Percentiles rank a stretch among this genome's conserved stretches.
phyloP scores from a whole-genome alignment of 2,113 vertebrate species.

The Plotosus lineatus region DNA sequence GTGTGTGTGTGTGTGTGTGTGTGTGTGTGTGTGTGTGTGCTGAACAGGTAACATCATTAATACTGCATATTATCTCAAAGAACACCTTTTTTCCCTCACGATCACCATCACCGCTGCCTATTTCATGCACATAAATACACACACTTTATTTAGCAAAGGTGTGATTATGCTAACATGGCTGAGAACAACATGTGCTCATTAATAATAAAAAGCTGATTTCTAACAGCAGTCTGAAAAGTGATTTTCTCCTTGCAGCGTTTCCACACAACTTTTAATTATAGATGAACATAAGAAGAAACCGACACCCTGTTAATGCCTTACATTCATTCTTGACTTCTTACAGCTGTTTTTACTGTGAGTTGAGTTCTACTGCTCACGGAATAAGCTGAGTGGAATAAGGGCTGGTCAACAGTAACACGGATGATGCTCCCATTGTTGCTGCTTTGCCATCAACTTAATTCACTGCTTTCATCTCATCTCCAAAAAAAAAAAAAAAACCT shows the following conservation, averaged over 20 bases:
- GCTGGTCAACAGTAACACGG: not conserved
- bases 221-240: conserved; percentile 24
- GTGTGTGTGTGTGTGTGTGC: conserved; percentile 4
- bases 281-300: not conserved
- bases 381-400: not conserved
- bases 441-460: not conserved
- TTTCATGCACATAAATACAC: conserved; percentile 57
- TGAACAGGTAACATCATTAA: conserved; percentile 29
- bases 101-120: conserved; percentile 43
- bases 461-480: not conserved
- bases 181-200: conserved; percentile 45
- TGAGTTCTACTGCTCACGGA: not conserved
- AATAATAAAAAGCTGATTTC: conserved; percentile 29
- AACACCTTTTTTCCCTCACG: conserved; percentile 9
- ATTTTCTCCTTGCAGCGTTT: not conserved
- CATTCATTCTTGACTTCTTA: not conserved
- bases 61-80: conserved; percentile 21
- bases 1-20: not conserved
- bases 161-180: conserved; percentile 57
- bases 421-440: not conserved
- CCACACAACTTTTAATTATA: not conserved
- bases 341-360: not conserved
- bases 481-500: not conserved
- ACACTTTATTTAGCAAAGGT: conserved; percentile 58
- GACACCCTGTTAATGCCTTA: not conserved